Conservation (phyloP, 2,113 vertebrate species). For the Arizona elegans region DNA sequence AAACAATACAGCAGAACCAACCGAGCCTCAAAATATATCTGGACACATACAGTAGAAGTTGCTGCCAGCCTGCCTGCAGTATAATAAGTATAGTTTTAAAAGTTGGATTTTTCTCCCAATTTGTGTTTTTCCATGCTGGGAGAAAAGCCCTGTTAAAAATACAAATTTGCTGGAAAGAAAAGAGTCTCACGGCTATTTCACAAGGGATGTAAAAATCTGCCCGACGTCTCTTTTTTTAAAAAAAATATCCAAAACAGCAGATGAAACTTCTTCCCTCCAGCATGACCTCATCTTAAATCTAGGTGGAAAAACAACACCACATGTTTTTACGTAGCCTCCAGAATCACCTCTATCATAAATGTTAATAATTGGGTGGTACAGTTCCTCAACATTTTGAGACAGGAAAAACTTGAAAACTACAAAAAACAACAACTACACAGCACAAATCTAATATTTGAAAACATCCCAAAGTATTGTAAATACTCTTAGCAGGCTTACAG, state of each 20-base stretch:
- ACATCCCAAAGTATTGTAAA: neutral
- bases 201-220: neutral
- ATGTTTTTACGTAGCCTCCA: neutral
- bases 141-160: neutral
- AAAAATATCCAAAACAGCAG: neutral
- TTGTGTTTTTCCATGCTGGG: neutral
- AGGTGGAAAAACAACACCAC: neutral
- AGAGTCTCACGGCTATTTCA: neutral
- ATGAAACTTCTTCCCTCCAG: neutral
- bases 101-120: neutral
- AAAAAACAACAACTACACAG: neutral
- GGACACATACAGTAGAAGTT: neutral
- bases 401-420: neutral
- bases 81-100: neutral
- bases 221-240: neutral
- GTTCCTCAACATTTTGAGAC: neutral
- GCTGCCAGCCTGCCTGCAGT: neutral
- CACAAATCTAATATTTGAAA: neutral
- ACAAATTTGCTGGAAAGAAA: neutral
- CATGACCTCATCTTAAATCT: neutral
- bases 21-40: neutral
- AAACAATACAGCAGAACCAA: neutral
- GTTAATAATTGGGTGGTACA: neutral
- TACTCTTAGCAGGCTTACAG: neutral
- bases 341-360: neutral